A percentile compares a stretch with the other conserved stretches of the same genome.
Evolutionary conservation across 2,797 vertebrate species (phyloP).

Genomic region (Neomorphus geoffroyi): DNA sequence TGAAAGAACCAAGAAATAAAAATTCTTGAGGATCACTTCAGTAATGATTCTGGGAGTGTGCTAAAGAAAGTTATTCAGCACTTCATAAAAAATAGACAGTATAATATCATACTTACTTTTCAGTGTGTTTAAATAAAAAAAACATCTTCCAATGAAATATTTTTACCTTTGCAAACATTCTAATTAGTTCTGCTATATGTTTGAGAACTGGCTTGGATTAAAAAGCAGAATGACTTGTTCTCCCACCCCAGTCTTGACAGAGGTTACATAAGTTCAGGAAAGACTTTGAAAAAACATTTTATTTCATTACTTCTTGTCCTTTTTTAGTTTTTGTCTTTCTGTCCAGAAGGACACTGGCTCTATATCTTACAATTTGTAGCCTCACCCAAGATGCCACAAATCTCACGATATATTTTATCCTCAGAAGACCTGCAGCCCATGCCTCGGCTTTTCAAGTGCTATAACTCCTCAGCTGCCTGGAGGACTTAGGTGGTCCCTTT

Average conservation of each 20-base stretch:
- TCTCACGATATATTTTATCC: conserved; percentile 35
- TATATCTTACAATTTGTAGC: background rate
- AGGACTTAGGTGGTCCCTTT: conserved; percentile 5
- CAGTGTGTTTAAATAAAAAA: background rate
- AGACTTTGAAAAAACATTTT: background rate
- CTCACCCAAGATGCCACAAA: conserved; percentile 1
- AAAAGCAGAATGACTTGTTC: background rate
- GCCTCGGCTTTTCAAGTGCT: background rate
- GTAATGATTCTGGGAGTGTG: background rate
- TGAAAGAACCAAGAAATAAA: background rate
- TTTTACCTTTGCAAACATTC: background rate
- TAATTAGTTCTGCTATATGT: background rate
- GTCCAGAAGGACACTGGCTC: background rate
- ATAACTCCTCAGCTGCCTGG: background rate
- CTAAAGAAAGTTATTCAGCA: background rate
- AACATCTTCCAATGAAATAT: background rate
- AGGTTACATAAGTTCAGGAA: background rate
- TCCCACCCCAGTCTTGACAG: background rate
- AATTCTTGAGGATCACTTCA: background rate
- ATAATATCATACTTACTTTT: background rate
- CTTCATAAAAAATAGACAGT: background rate
- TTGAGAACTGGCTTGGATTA: background rate
- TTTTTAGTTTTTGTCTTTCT: background rate
- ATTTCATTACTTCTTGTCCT: background rate
- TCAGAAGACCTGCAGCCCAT: conserved; percentile 24